A percentile compares a stretch with the other conserved stretches of the same genome.
Conservation (phyloP, 2,888 invertebrate species). For the Chorisops tibialis region DNA sequence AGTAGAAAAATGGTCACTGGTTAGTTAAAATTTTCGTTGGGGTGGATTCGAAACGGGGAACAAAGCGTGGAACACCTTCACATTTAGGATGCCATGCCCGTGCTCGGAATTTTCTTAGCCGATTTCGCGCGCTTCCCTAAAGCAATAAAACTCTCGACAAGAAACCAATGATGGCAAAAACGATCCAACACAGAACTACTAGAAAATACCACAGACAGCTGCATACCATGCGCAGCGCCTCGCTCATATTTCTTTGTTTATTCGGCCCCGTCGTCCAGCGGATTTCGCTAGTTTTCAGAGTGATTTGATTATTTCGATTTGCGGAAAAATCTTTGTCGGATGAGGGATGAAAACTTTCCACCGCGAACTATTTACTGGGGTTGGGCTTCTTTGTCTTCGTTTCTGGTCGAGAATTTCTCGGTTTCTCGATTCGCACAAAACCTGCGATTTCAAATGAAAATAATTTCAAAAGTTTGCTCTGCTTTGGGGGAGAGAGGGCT, state of each 20-base stretch:
- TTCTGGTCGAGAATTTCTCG: too few relatives aligned
- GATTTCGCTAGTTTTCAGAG: too few relatives aligned
- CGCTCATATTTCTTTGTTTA: not conserved
- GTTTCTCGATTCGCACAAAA: too few relatives aligned
- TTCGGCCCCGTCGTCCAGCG: too few relatives aligned
- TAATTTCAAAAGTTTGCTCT: not conserved
- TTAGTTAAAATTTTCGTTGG: too few relatives aligned
- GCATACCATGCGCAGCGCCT: not conserved
- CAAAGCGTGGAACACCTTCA: too few relatives aligned
- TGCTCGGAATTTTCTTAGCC: not conserved
- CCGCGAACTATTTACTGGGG: too few relatives aligned
- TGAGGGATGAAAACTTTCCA: not conserved
- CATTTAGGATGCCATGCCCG: too few relatives aligned
- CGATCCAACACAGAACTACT: conserved; percentile 23
- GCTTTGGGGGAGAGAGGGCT: not conserved
- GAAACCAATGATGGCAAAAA: conserved; percentile 28
- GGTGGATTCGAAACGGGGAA: not conserved
- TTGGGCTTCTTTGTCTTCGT: too few relatives aligned
- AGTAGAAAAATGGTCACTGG: too few relatives aligned
- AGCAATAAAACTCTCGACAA: conserved; percentile 25
- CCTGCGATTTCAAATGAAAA: not conserved
- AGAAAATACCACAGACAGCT: not conserved
- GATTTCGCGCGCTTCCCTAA: not conserved
- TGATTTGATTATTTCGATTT: too few relatives aligned
- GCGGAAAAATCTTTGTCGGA: too few relatives aligned